Percentiles rank a stretch among this genome's conserved stretches.
These are phyloP conservation scores for Epirrhoe alternata DNA, from an alignment of 2,888 invertebrate genomes.

Conservation along the genomic window DNA sequence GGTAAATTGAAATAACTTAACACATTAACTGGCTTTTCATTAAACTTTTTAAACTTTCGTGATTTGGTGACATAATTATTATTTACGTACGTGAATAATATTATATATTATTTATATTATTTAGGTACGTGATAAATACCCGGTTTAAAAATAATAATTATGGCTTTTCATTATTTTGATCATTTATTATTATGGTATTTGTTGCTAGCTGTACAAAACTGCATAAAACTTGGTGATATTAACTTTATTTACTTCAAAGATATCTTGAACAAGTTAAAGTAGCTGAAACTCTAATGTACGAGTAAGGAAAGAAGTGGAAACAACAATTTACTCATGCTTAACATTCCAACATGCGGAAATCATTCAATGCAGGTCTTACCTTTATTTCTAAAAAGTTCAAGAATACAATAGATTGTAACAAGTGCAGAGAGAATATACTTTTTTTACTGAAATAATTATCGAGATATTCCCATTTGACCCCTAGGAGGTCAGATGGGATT, in stretches of 20 bases:
- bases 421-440: neutral
- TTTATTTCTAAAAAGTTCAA: slow-evolving; percentile 1
- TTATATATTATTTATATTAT: too few species aligned
- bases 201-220: too few species aligned
- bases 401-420: neutral
- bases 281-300: slow-evolving; percentile 1
- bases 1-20: neutral
- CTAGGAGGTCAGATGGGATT: neutral
- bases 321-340: slow-evolving; percentile 24
- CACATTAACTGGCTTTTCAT: too few species aligned
- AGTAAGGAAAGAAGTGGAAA: neutral
- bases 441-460: neutral
- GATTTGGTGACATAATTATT: too few species aligned
- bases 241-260: too few species aligned
- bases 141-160: too few species aligned
- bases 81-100: too few species aligned
- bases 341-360: neutral
- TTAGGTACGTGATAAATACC: too few species aligned
- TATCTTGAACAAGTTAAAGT: neutral
- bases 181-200: too few species aligned
- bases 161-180: too few species aligned
- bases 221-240: too few species aligned
- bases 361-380: slow-evolving; percentile 13
- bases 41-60: too few species aligned
- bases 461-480: neutral